These are phyloP conservation scores for Takifugu flavidus DNA, from an alignment of 2,113 vertebrate genomes.

Conservation along the genomic window DNA sequence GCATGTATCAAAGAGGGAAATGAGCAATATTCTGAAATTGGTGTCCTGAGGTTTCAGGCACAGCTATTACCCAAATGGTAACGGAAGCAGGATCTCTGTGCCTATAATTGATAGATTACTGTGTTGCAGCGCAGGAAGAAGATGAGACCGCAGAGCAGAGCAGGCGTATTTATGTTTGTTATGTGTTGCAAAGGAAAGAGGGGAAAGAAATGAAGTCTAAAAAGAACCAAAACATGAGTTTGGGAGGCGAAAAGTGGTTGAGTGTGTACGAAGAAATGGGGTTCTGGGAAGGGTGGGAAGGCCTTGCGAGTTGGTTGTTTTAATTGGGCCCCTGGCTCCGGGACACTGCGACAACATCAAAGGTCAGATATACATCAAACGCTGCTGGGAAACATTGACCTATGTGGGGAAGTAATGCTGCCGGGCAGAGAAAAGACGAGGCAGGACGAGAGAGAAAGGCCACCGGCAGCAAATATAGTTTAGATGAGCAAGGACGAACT, in stretches of 20 bases:
- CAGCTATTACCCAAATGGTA: slow-evolving; percentile 29
- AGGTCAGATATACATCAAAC: slow-evolving; percentile 83
- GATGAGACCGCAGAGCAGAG: slow-evolving; percentile 16
- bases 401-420: slow-evolving; percentile 37
- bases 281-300: slow-evolving; percentile 22
- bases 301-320: slow-evolving; percentile 68
- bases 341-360: slow-evolving; percentile 76
- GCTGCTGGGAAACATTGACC: slow-evolving; percentile 67
- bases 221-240: neutral
- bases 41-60: slow-evolving; percentile 28
- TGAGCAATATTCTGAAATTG: slow-evolving; percentile 41
- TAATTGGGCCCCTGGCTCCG: slow-evolving; percentile 74
- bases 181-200: slow-evolving; percentile 18
- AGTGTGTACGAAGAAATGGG: slow-evolving; percentile 22
- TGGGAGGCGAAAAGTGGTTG: slow-evolving; percentile 7
- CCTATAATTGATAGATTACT: slow-evolving; percentile 22
- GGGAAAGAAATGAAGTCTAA: slow-evolving; percentile 20
- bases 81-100: slow-evolving; percentile 12
- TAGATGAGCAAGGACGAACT: slow-evolving; percentile 5
- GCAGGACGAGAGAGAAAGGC: slow-evolving; percentile 20
- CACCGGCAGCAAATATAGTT: slow-evolving; percentile 21
- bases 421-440: slow-evolving; percentile 19
- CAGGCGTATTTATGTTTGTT: neutral
- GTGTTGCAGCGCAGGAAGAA: slow-evolving; percentile 15
- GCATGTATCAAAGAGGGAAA: slow-evolving; percentile 43